These are phyloP conservation scores for Ectemnius continuus DNA, from an alignment of 2,888 invertebrate genomes.

Conservation along the genomic window DNA sequence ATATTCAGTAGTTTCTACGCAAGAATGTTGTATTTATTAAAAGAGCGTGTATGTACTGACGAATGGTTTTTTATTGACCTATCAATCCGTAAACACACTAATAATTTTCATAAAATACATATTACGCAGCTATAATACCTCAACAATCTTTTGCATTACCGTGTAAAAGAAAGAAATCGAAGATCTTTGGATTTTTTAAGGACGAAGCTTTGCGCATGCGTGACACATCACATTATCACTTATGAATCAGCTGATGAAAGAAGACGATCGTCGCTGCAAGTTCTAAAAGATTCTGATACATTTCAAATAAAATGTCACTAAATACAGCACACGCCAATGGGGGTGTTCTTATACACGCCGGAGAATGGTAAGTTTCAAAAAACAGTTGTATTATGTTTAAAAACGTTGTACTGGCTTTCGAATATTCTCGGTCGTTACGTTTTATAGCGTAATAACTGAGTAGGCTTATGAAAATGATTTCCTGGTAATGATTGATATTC, in stretches of 20 bases:
- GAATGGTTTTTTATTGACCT: too few relatives aligned
- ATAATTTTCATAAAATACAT: too few relatives aligned
- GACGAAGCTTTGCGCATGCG: slow-evolving; percentile 56
- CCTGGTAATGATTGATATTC: slow-evolving; percentile 16
- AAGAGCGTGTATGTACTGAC: too few relatives aligned
- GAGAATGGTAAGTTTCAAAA: slow-evolving; percentile 90
- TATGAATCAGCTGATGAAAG: slow-evolving; percentile 70
- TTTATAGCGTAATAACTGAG: slow-evolving; percentile 48
- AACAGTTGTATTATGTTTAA: slow-evolving; percentile 6
- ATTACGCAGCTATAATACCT: too few relatives aligned
- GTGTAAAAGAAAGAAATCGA: not conserved
- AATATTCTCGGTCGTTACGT: slow-evolving; percentile 48
- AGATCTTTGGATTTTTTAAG: not conserved
- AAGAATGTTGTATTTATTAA: too few relatives aligned
- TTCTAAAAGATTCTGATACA: slow-evolving; percentile 20
- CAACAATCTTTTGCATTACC: too few relatives aligned
- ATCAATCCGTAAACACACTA: not conserved
- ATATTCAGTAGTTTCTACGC: too few relatives aligned
- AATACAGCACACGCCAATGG: slow-evolving; percentile 97
- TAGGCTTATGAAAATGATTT: slow-evolving; percentile 26
- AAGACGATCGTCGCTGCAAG: slow-evolving; percentile 26
- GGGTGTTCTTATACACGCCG: slow-evolving; percentile 95
- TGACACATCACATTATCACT: slow-evolving; percentile 55
- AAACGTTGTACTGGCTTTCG: slow-evolving; percentile 17
- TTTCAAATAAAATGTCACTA: slow-evolving; percentile 87